Evolutionary conservation across 1,140 invertebrate genomes (phyloP).

Genomic region (Drosophila tsacasi): DNA sequence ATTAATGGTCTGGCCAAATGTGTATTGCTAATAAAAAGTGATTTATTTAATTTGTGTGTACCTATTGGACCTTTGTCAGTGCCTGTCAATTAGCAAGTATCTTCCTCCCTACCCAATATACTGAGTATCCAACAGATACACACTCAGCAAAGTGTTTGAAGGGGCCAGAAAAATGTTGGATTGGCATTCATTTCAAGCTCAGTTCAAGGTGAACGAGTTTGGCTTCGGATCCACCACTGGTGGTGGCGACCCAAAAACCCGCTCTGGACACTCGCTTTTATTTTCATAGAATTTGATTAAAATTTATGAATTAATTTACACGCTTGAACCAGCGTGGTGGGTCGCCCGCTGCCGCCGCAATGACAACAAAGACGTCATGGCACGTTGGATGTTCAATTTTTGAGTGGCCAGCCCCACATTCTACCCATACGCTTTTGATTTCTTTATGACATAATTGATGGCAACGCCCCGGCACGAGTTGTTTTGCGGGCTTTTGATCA

Average conservation of each 20-base stretch:
- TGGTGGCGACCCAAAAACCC: constrained; percentile 40
- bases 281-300: constrained; percentile 64
- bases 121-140: constrained; percentile 8
- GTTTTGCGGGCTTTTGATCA: constrained; percentile 12
- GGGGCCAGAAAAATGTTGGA: constrained; percentile 29
- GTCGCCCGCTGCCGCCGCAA: constrained; percentile 13
- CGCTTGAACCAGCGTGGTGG: constrained; percentile 33
- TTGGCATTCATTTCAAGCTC: constrained; percentile 29
- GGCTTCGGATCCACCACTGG: constrained; percentile 13
- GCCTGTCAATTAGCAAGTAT: constrained; percentile 38
- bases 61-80: constrained; percentile 23
- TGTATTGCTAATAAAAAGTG: constrained; percentile 43
- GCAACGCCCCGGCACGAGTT: constrained; percentile 58
- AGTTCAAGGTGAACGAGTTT: constrained; percentile 57
- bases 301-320: constrained; percentile 64
- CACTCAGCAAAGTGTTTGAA: constrained; percentile 10
- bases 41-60: constrained; percentile 47
- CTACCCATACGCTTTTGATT: constrained; percentile 21
- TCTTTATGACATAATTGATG: constrained; percentile 63
- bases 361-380: constrained; percentile 45
- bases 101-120: constrained; percentile 2
- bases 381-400: constrained; percentile 39
- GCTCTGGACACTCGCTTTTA: constrained; percentile 36
- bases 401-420: constrained; percentile 17
- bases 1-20: constrained; percentile 14